Evolutionary conservation across 2,888 invertebrate species (phyloP).

Genomic region (Phlogophora meticulosa): DNA sequence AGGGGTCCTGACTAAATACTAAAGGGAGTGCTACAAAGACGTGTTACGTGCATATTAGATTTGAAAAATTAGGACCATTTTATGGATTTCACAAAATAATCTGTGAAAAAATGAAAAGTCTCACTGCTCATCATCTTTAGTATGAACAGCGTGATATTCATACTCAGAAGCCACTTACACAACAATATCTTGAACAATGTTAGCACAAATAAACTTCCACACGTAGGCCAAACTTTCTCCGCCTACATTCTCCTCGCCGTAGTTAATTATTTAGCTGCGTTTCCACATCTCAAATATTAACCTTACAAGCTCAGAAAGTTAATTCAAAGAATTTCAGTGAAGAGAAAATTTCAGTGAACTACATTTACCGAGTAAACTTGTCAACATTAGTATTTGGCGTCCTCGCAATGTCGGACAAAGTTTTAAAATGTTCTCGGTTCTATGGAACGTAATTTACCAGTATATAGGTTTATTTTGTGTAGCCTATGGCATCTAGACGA

Average conservation of each 20-base stretch:
- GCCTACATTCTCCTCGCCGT: constrained; percentile 1
- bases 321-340: constrained; percentile 33
- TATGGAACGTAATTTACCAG: constrained; percentile 26
- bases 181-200: constrained; percentile 34
- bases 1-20: constrained; percentile 16
- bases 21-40: neutral
- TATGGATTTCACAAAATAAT: too few relatives aligned
- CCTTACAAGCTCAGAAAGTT: constrained; percentile 26
- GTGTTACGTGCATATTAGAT: neutral
- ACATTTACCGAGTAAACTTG: constrained; percentile 37
- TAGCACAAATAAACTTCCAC: constrained; percentile 22
- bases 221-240: constrained; percentile 22
- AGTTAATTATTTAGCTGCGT: constrained; percentile 52
- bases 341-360: constrained; percentile 24
- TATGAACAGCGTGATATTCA: neutral
- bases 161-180: neutral
- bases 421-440: constrained; percentile 47
- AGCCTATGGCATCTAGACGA: neutral
- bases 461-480: constrained; percentile 19
- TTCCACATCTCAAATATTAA: constrained; percentile 51
- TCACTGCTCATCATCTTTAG: neutral
- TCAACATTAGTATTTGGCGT: constrained; percentile 38
- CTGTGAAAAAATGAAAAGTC: too few relatives aligned
- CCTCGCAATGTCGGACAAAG: constrained; percentile 8
- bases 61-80: neutral